Evolutionary conservation across 2,888 invertebrate genomes (phyloP), one percentile per base, ranked within the genome.

Genomic region (Vandiemenella viatica): DNA sequence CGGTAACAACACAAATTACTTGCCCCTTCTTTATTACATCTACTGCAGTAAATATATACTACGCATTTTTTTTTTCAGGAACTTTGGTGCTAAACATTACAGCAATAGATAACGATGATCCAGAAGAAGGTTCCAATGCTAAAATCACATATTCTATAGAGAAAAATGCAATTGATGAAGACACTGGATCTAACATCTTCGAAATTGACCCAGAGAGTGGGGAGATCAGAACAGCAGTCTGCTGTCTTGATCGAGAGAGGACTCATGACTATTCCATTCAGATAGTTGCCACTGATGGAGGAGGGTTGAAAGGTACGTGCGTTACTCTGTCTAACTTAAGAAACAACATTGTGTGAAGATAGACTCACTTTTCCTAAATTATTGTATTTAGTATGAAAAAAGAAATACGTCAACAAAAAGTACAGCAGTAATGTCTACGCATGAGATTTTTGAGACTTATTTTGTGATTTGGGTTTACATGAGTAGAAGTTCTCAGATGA

Each of bases 91-190:
- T 74, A 72, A 72, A 71, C 15, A 73, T 75, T 62, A 68, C 69
- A 7, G 75, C 75, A 3, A 67, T 67, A 15, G 76, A 77, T 58
- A 69, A 70, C 55, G 76, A 76, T 59, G 71, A 71, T 49, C 70
- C 71, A 7, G 65, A 67, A 48, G 73, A 73, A 59, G 73, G 73
- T 19, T 65, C 68, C 17, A 75, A 77, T 60, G 75, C 76, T 3
- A 67, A 70, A 53, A 62, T 78, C 49, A 70, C 70, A 10, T 78
- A 77, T 60, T 69, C 70, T 45, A 70, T 70, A 50, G 69, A 70
- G 56, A 69, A 70, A 60, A 70, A 70, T 58, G 70, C 69, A 47
- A 69, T 71, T 50, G 73, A 74, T 57, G 73, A 74, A 56, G 71
- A 73, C 52, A 66, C 68, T 46, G 70, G 69, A 4, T 65, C 67